A percentile compares a stretch with the other conserved stretches of the same genome.
phyloP scores from a whole-genome alignment of 2,888 invertebrate genomes.

The Synergus umbraculus region DNA sequence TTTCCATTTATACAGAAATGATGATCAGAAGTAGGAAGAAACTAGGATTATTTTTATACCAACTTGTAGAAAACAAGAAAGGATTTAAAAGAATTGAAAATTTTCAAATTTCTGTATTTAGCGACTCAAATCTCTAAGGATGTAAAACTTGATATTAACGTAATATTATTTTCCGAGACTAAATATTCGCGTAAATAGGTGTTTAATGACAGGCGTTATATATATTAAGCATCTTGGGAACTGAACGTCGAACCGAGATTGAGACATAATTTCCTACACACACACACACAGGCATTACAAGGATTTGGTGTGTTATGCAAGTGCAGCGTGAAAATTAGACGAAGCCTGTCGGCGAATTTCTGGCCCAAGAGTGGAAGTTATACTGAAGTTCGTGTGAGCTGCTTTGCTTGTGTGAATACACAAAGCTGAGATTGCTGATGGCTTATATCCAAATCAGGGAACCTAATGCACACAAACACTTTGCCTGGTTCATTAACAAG shows the following conservation, averaged over 20 bases:
- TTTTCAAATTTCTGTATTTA: no score
- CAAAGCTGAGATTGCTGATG: slow-evolving; percentile 9
- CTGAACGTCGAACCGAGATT: slow-evolving; percentile 6
- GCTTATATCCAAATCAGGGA: not conserved
- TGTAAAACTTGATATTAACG: not conserved
- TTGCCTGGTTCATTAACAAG: slow-evolving; percentile 42
- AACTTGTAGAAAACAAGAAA: no score
- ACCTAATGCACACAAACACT: slow-evolving; percentile 23
- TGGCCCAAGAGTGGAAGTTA: slow-evolving; percentile 28
- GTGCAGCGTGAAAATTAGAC: slow-evolving; percentile 34
- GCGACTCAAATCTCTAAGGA: no score
- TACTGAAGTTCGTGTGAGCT: slow-evolving; percentile 10
- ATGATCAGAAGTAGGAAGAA: no score
- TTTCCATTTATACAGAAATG: no score
- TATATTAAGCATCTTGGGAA: not conserved
- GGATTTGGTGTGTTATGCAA: not conserved
- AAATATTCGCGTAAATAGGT: not conserved
- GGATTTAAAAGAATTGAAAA: no score
- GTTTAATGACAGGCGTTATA: not conserved
- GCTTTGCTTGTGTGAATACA: slow-evolving; percentile 7
- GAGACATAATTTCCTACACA: not conserved
- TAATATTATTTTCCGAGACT: not conserved
- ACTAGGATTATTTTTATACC: no score
- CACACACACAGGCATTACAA: no score
- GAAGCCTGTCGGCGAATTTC: slow-evolving; percentile 37